phyloP scores from a whole-genome alignment of 2,888 invertebrate species.

The Desoria tigrina region DNA sequence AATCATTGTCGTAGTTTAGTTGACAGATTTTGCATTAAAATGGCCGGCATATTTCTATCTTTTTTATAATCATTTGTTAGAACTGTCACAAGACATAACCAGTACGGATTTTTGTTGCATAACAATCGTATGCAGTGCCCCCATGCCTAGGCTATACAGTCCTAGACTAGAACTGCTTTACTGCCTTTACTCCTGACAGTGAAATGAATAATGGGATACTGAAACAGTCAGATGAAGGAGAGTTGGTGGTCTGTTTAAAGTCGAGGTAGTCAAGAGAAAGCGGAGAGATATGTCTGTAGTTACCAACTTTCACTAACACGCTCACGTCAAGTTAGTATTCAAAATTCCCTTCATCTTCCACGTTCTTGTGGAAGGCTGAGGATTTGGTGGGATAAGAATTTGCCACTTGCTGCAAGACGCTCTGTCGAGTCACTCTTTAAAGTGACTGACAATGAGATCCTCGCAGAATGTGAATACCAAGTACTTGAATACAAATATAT shows the following conservation, averaged over 20 bases:
- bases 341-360: background rate
- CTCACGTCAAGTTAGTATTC: slow-evolving; percentile 1
- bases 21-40: too few species aligned
- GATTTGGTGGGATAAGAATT: background rate
- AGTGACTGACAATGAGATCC: slow-evolving; percentile 7
- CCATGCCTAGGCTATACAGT: too few species aligned
- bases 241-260: background rate
- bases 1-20: too few species aligned
- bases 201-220: slow-evolving; percentile 16
- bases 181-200: slow-evolving; percentile 15
- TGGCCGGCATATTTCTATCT: too few species aligned
- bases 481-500: too few species aligned
- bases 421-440: slow-evolving; percentile 8
- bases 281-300: background rate
- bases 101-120: too few species aligned
- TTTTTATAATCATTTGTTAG: too few species aligned
- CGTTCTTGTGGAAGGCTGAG: background rate
- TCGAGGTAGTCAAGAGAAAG: background rate
- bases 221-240: slow-evolving; percentile 6
- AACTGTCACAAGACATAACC: too few species aligned
- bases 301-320: background rate
- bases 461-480: background rate
- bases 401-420: background rate
- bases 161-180: background rate
- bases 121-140: too few species aligned